These are phyloP conservation scores for Coelopa frigida DNA, from an alignment of 1,140 invertebrate species.

Conservation along the genomic window DNA sequence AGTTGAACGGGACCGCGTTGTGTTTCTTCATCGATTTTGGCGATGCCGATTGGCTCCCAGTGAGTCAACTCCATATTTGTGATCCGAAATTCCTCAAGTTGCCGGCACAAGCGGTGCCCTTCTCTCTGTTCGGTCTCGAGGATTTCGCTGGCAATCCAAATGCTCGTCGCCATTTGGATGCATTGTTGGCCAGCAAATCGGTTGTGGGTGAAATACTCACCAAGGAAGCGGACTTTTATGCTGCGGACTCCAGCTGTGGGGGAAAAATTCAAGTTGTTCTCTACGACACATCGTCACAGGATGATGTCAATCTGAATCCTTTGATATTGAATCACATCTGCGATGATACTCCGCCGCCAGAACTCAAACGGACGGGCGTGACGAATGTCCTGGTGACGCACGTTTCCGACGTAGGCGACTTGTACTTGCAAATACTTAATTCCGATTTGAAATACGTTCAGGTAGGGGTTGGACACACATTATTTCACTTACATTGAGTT, in stretches of 20 bases:
- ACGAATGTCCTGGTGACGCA: constrained; percentile 32
- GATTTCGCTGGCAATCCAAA: constrained; percentile 42
- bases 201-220: constrained; percentile 36
- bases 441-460: constrained; percentile 34
- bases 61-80: constrained; percentile 24
- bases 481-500: too few relatives aligned
- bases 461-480: not conserved
- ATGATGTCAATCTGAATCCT: constrained; percentile 38
- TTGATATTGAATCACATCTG: constrained; percentile 29
- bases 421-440: constrained; percentile 30
- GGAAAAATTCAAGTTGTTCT: constrained; percentile 34
- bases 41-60: constrained; percentile 25
- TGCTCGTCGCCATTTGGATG: constrained; percentile 21
- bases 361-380: constrained; percentile 27
- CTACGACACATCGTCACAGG: constrained; percentile 38
- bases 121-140: constrained; percentile 38
- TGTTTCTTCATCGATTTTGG: constrained; percentile 43
- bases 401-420: constrained; percentile 34
- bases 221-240: constrained; percentile 22
- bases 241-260: constrained; percentile 13
- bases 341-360: constrained; percentile 24
- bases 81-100: constrained; percentile 26
- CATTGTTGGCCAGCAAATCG: constrained; percentile 25
- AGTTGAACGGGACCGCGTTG: constrained; percentile 18
- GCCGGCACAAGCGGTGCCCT: constrained; percentile 34